A percentile compares a stretch with the other conserved stretches of the same genome.
phyloP scores from a whole-genome alignment of 53 echinoderm and acorn worm genomes.

The Astropecten irregularis region DNA sequence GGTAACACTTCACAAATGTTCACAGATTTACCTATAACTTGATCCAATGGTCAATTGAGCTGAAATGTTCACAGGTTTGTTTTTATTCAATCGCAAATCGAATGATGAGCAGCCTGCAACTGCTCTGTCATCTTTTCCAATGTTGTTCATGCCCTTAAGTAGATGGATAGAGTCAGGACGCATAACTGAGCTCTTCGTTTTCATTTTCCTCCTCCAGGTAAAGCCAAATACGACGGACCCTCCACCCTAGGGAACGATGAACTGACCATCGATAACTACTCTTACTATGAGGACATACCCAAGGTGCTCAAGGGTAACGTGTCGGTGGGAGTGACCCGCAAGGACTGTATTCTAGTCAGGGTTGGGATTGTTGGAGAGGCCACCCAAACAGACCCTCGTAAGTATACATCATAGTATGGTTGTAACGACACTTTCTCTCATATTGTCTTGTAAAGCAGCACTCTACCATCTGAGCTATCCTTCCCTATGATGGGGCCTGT shows the following conservation, averaged over 20 bases:
- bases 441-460: too few species aligned
- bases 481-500: not conserved
- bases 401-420: not conserved
- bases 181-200: too few species aligned
- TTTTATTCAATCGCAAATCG: too few species aligned
- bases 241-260: not conserved
- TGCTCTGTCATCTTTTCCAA: too few species aligned
- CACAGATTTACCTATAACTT: too few species aligned
- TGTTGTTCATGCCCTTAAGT: too few species aligned
- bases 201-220: not conserved
- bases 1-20: too few species aligned
- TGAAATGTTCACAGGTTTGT: too few species aligned
- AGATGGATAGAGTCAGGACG: too few species aligned
- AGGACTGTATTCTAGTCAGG: not conserved
- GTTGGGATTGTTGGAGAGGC: not conserved
- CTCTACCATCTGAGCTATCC: too few species aligned
- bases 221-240: not conserved
- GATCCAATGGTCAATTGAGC: too few species aligned
- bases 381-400: not conserved
- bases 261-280: not conserved
- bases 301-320: not conserved
- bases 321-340: not conserved
- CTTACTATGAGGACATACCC: not conserved
- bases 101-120: too few species aligned
- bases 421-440: not conserved